Conservation (phyloP, 2,797 vertebrate genomes). For the Menidia menidia region DNA sequence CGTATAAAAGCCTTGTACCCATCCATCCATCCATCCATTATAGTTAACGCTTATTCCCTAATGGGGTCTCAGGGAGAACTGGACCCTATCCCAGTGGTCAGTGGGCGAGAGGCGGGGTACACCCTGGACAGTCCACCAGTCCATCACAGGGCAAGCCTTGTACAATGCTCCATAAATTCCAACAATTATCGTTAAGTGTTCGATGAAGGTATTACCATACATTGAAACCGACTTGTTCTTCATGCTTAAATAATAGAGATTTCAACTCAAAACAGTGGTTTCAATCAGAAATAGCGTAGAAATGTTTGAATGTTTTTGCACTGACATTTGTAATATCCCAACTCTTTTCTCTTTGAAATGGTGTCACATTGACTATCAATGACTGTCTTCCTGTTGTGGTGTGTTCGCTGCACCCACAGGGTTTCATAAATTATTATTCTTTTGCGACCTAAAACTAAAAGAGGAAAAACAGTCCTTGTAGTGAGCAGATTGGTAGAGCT, state of each 20-base stretch:
- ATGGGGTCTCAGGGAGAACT: too few relatives aligned
- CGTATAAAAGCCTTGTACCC: conserved; percentile 6
- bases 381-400: background rate
- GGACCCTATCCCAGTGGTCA: too few relatives aligned
- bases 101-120: too few relatives aligned
- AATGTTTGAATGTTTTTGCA: background rate
- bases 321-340: background rate
- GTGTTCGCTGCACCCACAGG: background rate
- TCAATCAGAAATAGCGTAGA: background rate
- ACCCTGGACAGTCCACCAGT: too few relatives aligned
- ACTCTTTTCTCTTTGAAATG: too few relatives aligned
- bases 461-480: background rate
- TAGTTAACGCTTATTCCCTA: too few relatives aligned
- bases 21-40: too few relatives aligned
- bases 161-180: conserved; percentile 41
- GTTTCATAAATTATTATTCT: background rate
- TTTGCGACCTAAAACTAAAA: conserved; percentile 1
- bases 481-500: background rate
- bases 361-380: too few relatives aligned
- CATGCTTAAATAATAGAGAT: conserved; percentile 24
- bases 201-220: conserved; percentile 15
- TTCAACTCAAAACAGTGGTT: background rate
- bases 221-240: conserved; percentile 49
- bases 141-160: background rate
- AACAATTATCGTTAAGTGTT: conserved; percentile 58